Evolutionary conservation across 1,140 invertebrate genomes (phyloP).

Genomic region (Olivierus martensii): DNA sequence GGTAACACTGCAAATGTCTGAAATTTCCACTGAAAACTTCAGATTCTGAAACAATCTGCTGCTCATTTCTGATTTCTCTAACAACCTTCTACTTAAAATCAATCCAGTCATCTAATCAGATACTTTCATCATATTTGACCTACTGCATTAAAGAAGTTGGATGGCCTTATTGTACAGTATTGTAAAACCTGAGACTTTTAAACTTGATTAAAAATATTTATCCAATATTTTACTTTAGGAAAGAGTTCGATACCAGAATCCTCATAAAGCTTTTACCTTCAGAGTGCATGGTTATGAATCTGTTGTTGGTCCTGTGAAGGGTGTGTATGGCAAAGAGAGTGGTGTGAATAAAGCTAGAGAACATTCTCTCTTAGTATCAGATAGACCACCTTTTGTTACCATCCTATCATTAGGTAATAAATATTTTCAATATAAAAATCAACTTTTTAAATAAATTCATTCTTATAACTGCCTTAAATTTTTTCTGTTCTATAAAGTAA

Average conservation of each 20-base stretch:
- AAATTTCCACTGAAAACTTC: too few relatives aligned
- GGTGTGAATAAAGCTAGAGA: constrained; percentile 53
- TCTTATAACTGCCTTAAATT: too few relatives aligned
- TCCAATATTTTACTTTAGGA: constrained; percentile 36
- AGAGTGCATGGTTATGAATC: constrained; percentile 69
- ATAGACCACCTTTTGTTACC: constrained; percentile 79
- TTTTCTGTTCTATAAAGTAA: constrained; percentile 37
- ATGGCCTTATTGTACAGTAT: background rate
- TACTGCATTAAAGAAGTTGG: too few relatives aligned
- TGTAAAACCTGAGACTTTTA: background rate
- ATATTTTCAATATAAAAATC: background rate
- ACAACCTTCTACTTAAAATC: too few relatives aligned
- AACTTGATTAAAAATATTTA: background rate
- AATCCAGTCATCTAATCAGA: too few relatives aligned
- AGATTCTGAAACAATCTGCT: too few relatives aligned
- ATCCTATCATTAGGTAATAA: constrained; percentile 57
- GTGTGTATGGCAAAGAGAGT: constrained; percentile 50
- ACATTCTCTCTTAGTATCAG: constrained; percentile 63
- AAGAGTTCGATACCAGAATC: constrained; percentile 56
- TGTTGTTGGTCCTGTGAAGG: constrained; percentile 78
- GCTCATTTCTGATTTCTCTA: too few relatives aligned
- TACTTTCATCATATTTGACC: too few relatives aligned
- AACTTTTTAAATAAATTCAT: too few relatives aligned
- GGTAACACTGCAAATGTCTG: too few relatives aligned
- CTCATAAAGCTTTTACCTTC: constrained; percentile 74